These are phyloP conservation scores for Vanacampus margaritifer DNA, from an alignment of 2,113 vertebrate genomes.

Conservation along the genomic window DNA sequence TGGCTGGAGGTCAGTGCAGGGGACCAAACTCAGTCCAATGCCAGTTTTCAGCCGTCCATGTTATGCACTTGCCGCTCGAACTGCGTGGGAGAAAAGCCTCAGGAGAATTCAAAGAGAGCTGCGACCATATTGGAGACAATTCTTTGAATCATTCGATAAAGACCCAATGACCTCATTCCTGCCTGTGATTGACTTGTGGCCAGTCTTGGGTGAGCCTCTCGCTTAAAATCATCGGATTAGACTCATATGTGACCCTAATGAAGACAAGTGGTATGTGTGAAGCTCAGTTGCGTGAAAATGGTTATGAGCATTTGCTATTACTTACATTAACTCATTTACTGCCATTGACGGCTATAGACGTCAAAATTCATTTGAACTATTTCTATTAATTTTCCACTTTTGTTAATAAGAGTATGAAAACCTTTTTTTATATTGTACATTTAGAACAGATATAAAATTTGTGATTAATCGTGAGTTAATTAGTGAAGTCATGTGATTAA, in stretches of 20 bases:
- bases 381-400: no score
- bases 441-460: no score
- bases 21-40: constrained; percentile 40
- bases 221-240: not conserved
- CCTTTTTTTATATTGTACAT: no score
- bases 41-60: constrained; percentile 46
- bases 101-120: constrained; percentile 17
- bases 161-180: constrained; percentile 44
- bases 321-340: no score
- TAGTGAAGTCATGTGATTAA: no score
- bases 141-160: constrained; percentile 41
- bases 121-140: constrained; percentile 21
- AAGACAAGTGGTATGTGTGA: not conserved
- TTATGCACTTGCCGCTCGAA: constrained; percentile 20
- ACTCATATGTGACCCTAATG: not conserved
- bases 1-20: constrained; percentile 55
- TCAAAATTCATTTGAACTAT: no score
- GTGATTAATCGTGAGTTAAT: no score
- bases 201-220: not conserved
- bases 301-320: not conserved
- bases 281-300: not conserved
- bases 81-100: constrained; percentile 18
- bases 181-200: not conserved
- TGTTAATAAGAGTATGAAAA: no score
- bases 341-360: no score